Percentiles rank a stretch among this genome's conserved stretches.
These are phyloP conservation scores for Icerya purchasi DNA, from an alignment of 2,888 invertebrate species.

Conservation along the genomic window DNA sequence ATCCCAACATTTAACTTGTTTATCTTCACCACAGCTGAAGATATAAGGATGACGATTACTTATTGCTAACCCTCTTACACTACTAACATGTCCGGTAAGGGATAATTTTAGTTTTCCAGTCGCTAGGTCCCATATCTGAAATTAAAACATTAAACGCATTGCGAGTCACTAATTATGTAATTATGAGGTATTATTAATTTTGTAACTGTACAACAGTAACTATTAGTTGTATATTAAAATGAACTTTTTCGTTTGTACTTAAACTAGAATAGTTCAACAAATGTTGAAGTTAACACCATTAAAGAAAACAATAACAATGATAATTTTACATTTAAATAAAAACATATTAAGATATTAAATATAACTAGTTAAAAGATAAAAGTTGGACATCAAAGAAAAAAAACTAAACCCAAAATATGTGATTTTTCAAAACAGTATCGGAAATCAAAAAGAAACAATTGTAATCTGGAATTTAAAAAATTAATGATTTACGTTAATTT, in stretches of 20 bases:
- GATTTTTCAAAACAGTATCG: too few species aligned
- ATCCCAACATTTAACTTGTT: slow-evolving; percentile 99
- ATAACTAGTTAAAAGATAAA: too few species aligned
- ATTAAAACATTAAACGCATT: slow-evolving; percentile 2
- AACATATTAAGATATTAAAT: too few species aligned
- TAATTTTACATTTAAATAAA: too few species aligned
- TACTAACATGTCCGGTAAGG: slow-evolving; percentile 93
- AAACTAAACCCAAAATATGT: too few species aligned
- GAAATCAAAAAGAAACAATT: too few species aligned
- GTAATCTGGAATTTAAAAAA: too few species aligned
- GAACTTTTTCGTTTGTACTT: too few species aligned
- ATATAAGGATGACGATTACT: slow-evolving; percentile 89
- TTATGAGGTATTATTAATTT: neutral
- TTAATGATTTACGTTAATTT: too few species aligned
- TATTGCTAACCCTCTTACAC: slow-evolving; percentile 85
- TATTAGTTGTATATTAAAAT: too few species aligned
- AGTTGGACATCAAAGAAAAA: too few species aligned
- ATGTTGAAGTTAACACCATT: neutral
- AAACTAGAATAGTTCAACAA: neutral
- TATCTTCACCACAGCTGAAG: slow-evolving; percentile 96
- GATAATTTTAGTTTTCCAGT: slow-evolving; percentile 89
- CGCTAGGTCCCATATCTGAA: slow-evolving; percentile 87
- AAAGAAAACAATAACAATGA: neutral
- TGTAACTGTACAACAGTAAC: too few species aligned
- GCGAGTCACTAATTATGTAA: neutral